These are phyloP conservation scores for Circaetus cinerascens DNA, from an alignment of 2,113 vertebrate genomes.

Conservation along the genomic window DNA sequence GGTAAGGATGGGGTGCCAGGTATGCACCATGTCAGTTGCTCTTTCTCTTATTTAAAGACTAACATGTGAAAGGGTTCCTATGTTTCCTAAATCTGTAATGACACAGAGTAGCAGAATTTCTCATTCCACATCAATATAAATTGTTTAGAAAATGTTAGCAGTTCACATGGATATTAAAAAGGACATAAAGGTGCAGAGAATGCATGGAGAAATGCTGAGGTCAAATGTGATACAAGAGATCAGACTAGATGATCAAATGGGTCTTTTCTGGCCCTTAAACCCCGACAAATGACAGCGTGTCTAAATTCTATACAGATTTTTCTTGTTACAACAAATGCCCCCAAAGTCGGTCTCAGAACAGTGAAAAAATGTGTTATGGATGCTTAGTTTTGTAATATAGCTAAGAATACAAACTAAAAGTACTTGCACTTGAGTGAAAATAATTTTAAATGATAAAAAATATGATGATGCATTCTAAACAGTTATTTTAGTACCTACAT, in stretches of 20 bases:
- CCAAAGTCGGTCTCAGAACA: not conserved
- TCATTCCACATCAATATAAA: not conserved
- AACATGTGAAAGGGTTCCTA: not conserved
- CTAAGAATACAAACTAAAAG: not conserved
- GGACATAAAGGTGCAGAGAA: not conserved
- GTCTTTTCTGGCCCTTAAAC: not conserved
- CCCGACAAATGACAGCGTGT: not conserved
- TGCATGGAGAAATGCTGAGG: not conserved
- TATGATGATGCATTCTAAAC: not conserved
- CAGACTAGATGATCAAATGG: not conserved
- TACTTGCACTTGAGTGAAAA: not conserved
- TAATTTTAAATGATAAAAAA: not conserved
- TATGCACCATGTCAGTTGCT: slow-evolving; percentile 6
- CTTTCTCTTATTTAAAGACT: slow-evolving; percentile 38
- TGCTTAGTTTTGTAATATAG: not conserved
- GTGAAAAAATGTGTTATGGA: not conserved
- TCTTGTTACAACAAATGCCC: not conserved
- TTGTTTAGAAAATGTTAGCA: not conserved
- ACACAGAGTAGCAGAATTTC: not conserved
- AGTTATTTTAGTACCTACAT: not conserved
- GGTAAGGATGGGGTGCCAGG: not conserved
- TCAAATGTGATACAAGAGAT: not conserved
- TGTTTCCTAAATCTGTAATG: not conserved
- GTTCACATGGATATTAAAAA: not conserved
- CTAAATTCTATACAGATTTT: not conserved